A percentile compares a stretch with the other conserved stretches of the same genome.
phyloP scores from a whole-genome alignment of 2,797 vertebrate species.

The Dendrocincla fuliginosa region DNA sequence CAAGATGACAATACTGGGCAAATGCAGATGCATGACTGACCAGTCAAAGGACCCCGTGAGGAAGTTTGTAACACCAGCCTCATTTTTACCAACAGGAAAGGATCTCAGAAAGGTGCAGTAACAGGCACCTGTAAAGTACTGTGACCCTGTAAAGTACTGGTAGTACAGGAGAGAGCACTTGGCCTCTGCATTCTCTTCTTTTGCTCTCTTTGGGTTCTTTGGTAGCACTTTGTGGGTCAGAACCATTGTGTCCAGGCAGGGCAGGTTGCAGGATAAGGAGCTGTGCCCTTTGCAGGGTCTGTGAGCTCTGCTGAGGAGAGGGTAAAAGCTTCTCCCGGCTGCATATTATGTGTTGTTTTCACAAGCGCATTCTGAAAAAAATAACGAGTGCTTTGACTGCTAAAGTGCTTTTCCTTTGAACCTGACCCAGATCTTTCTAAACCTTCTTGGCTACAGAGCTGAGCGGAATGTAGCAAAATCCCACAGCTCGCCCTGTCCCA shows the following conservation, averaged over 20 bases:
- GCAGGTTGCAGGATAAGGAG: neutral
- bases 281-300: neutral
- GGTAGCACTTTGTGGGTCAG: neutral
- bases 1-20: neutral
- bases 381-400: neutral
- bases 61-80: neutral
- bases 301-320: neutral
- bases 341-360: neutral
- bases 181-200: neutral
- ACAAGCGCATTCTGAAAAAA: neutral
- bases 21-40: neutral
- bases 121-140: neutral
- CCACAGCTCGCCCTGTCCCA: neutral
- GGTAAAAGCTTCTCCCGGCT: neutral
- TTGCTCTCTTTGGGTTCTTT: neutral
- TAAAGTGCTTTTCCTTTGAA: conserved; percentile 51
- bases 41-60: neutral
- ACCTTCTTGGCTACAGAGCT: neutral
- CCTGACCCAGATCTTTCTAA: conserved; percentile 64
- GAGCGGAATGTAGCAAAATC: neutral
- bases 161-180: neutral
- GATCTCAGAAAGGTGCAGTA: neutral
- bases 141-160: neutral
- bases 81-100: neutral
- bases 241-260: neutral